phyloP scores from a whole-genome alignment of 1,140 invertebrate genomes.

The Cherax quadricarinatus region DNA sequence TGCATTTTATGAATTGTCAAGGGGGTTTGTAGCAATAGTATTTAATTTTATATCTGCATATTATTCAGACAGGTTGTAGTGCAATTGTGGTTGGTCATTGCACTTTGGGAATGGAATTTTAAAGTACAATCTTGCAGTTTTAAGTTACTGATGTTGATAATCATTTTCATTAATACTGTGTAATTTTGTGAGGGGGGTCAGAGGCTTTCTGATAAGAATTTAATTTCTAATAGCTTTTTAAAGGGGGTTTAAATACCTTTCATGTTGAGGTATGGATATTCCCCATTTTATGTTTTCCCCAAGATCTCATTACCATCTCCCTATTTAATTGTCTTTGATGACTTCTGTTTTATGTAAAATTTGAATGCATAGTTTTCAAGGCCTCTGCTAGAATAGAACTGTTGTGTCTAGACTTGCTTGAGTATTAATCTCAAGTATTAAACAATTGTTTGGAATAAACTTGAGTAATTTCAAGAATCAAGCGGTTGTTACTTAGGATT shows the following conservation, averaged over 20 bases:
- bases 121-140: constrained; percentile 13
- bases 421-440: neutral
- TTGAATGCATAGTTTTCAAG: neutral
- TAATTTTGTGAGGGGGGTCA: neutral
- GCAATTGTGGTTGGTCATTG: neutral
- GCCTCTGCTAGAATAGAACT: neutral
- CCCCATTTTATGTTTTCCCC: neutral
- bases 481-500: neutral
- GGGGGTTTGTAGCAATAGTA: neutral
- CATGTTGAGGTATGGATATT: neutral
- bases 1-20: neutral
- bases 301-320: constrained; percentile 1
- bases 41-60: neutral
- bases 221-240: neutral
- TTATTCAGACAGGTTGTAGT: neutral
- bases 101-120: neutral
- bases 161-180: neutral
- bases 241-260: neutral
- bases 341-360: neutral
- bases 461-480: too few relatives aligned
- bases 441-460: neutral
- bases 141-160: constrained; percentile 4
- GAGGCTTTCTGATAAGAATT: neutral
- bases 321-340: neutral
- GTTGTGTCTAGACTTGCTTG: neutral